Evolutionary conservation across 2,888 invertebrate species (phyloP), one percentile per base, ranked within the genome.

Genomic region (Dryococelus australis): DNA sequence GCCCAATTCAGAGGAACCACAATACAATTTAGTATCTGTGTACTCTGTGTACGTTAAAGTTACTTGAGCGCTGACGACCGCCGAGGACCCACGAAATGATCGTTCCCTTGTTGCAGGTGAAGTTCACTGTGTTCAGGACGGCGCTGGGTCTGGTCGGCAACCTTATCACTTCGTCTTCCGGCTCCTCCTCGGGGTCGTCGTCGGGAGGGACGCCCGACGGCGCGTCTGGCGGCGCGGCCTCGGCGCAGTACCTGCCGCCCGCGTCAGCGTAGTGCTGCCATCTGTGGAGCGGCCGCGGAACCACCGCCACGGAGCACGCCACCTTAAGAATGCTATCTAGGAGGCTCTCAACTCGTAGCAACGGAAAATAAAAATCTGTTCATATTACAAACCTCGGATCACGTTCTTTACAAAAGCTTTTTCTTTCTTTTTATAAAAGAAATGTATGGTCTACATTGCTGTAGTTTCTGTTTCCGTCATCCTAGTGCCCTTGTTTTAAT

Each of bases 71-170:
- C 35, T 35, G 35, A 35, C 35, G 35, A 35, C 35, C 35, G 35
- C 35, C 35, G 35, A 35, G 35, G 35, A 35, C 47, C 10, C 4
- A 47, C 47, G 47, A 47, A 10, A 47, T 8, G 2, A 0, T 47
- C 47, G 47, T 16, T 13, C 65, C 85, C 89, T 78, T 85, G 86
- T 90, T 91, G 85, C 88, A 91, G 91, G 89, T 91, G 43, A 91
- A 91, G 89, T 90, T 91, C 88, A 90, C 90, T 43, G 88, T 92
- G 80, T 91, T 92, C 89, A 92, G 91, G 89, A 90, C 91, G 24
- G 88, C 92, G 84, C 91, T 92, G 90, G 91, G 91, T 0, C 47
- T 87, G 6, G 26, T 88, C 43, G 86, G 87, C 78, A 86, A 81
- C 28, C 24, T 88, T 6, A 28, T 88, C 47, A 85, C 87, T 24